phyloP scores from a whole-genome alignment of 2,113 vertebrate genomes.

The Cairina moschata region DNA sequence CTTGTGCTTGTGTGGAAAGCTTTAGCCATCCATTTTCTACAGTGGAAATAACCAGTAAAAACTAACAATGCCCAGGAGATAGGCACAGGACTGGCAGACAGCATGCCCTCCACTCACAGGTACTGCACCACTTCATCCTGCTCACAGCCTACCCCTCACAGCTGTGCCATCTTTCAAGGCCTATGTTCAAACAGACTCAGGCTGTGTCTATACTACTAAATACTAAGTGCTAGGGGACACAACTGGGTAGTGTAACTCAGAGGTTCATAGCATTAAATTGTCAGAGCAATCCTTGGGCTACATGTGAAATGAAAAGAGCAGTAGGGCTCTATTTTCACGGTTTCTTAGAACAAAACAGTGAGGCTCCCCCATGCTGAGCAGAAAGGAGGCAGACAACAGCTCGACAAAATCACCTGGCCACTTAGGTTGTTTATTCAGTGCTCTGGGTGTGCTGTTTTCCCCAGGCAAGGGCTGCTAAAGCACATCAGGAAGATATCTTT shows the following conservation, averaged over 20 bases:
- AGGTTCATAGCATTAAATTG: not conserved
- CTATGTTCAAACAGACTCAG: not conserved
- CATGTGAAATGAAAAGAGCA: not conserved
- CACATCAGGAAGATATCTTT: not conserved
- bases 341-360: not conserved
- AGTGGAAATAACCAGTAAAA: not conserved
- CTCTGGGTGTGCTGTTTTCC: not conserved
- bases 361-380: not conserved
- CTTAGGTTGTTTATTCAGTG: not conserved
- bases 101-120: rapidly evolving
- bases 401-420: not conserved
- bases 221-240: not conserved
- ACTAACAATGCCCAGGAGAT: not conserved
- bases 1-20: rapidly evolving
- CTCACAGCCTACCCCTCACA: not conserved
- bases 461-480: not conserved
- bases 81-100: not conserved
- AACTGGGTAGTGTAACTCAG: not conserved
- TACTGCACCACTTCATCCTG: not conserved
- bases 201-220: not conserved
- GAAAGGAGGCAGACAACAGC: not conserved
- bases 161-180: not conserved
- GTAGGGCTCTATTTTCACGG: not conserved
- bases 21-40: not conserved
- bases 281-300: not conserved